Evolutionary conservation across 2,888 invertebrate species (phyloP).

Genomic region (Agrotis puta): DNA sequence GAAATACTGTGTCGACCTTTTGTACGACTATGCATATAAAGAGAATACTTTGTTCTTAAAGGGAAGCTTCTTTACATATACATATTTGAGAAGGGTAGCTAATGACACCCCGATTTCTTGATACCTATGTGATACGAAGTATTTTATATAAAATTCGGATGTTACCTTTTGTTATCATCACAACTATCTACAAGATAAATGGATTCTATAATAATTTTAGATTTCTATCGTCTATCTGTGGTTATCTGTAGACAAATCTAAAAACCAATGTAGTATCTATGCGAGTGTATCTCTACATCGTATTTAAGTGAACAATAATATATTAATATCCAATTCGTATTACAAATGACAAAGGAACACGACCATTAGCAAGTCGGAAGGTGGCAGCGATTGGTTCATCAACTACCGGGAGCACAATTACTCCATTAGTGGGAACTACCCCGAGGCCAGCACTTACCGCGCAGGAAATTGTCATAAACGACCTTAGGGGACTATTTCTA

Average conservation of each 20-base stretch:
- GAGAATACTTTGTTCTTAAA: slow-evolving; percentile 51
- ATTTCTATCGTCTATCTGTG: slow-evolving; percentile 20
- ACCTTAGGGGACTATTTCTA: slow-evolving; percentile 63
- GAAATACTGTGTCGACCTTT: slow-evolving; percentile 47
- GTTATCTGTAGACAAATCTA: slow-evolving; percentile 14
- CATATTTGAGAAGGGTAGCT: slow-evolving; percentile 31
- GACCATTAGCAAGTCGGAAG: slow-evolving; percentile 79
- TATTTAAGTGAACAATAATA: slow-evolving; percentile 31
- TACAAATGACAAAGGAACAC: slow-evolving; percentile 50
- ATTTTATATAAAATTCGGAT: slow-evolving; percentile 18
- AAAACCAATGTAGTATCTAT: neutral
- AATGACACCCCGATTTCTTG: slow-evolving; percentile 28
- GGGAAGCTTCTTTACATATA: slow-evolving; percentile 35
- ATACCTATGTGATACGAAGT: slow-evolving; percentile 9
- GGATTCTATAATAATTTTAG: slow-evolving; percentile 11
- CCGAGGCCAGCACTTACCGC: slow-evolving; percentile 72
- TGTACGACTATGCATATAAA: slow-evolving; percentile 56
- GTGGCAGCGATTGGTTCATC: slow-evolving; percentile 77
- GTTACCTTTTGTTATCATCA: neutral
- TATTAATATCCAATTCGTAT: slow-evolving; percentile 7
- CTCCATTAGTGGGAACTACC: slow-evolving; percentile 79
- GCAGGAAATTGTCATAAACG: slow-evolving; percentile 75
- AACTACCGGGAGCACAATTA: slow-evolving; percentile 83
- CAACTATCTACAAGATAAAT: slow-evolving; percentile 19
- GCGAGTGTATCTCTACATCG: neutral